Evolutionary conservation across 2,797 vertebrate species (phyloP).

Genomic region (Neomorphus geoffroyi): DNA sequence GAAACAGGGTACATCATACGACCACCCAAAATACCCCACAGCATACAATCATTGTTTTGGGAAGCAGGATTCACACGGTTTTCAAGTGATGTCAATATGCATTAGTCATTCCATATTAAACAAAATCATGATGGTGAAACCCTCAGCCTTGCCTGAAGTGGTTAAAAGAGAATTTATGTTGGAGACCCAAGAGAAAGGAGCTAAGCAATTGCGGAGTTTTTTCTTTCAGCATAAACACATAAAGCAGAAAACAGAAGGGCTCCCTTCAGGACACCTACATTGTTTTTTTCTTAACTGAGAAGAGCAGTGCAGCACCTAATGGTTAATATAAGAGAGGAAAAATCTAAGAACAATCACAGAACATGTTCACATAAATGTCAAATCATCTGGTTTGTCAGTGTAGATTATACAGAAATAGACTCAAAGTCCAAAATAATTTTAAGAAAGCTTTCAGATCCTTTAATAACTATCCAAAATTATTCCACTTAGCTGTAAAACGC

Average conservation of each 20-base stretch:
- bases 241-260: background rate
- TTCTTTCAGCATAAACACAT: background rate
- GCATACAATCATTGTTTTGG: fast-evolving
- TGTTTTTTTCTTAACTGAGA: background rate
- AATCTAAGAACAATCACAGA: background rate
- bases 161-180: background rate
- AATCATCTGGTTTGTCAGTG: background rate
- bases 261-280: background rate
- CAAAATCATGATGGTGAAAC: background rate
- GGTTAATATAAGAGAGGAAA: background rate
- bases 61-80: background rate
- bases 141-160: background rate
- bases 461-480: background rate
- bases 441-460: too few relatives aligned
- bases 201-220: background rate
- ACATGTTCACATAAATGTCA: background rate
- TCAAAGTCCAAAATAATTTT: background rate
- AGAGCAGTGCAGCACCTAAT: background rate
- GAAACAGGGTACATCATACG: background rate
- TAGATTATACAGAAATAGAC: background rate
- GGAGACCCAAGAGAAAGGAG: background rate
- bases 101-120: background rate
- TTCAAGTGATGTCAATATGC: background rate
- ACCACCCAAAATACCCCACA: background rate
- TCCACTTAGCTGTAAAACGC: background rate